Percentiles rank a stretch among this genome's conserved stretches.
Evolutionary conservation across 2,888 invertebrate species (phyloP).

Genomic region (Metalampra italica): DNA sequence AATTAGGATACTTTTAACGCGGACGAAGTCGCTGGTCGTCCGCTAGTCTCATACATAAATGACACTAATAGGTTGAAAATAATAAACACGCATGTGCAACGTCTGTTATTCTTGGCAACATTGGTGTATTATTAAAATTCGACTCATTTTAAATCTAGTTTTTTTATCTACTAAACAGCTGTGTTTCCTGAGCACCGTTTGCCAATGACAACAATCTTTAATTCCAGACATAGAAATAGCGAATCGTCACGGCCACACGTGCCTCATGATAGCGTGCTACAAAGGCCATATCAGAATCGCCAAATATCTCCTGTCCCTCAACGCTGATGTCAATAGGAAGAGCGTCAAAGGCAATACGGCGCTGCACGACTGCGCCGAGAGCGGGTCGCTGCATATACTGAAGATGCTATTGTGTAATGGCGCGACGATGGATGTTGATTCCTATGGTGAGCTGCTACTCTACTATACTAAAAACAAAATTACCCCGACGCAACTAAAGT

Average conservation of each 20-base stretch:
- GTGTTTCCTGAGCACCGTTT: too few species aligned
- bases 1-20: too few species aligned
- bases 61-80: too few species aligned
- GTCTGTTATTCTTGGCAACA: too few species aligned
- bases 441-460: conserved; percentile 82
- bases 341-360: conserved; percentile 97
- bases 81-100: too few species aligned
- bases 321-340: conserved; percentile 95
- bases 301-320: conserved; percentile 89
- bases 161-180: too few species aligned
- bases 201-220: neutral
- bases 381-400: conserved; percentile 94
- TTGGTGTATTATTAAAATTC: too few species aligned
- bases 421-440: conserved; percentile 95
- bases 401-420: conserved; percentile 92
- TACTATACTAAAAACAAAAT: too few species aligned
- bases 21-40: too few species aligned
- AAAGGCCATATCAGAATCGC: conserved; percentile 96
- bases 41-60: too few species aligned
- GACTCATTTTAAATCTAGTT: too few species aligned
- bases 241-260: conserved; percentile 97
- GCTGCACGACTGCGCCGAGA: conserved; percentile 98
- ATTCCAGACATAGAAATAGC: conserved; percentile 94
- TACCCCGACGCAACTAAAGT: too few species aligned
- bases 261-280: conserved; percentile 98